Evolutionary conservation across 2,797 vertebrate species (phyloP), one percentile per base, ranked within the genome.

Genomic region (Darevskia nairensis): DNA sequence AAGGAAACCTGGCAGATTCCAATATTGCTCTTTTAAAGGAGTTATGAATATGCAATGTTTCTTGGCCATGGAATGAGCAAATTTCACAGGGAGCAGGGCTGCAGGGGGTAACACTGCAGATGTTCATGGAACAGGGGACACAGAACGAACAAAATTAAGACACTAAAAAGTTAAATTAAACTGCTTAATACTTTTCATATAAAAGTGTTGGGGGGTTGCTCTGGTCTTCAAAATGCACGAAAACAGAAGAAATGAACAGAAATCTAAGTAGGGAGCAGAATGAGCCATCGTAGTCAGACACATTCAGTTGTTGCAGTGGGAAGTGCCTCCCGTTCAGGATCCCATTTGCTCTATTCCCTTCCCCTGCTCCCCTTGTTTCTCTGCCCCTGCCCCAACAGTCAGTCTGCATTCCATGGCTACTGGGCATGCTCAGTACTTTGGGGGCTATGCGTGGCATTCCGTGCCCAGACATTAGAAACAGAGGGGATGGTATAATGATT

Each of bases 81-180:
- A 82, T 89, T 32, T 25, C 0, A 0, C 39, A 41, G 76, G 90
- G 71, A 74, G 39, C 2, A 29, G 75, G n/a, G 77, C 64, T 46
- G 35, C 9, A 75, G 74, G 17, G 44, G 15, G 5, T 15, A 68
- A 35, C 7, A 6, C 35, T 82, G 23, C 41, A 90, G 88, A 44
- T 69, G 0, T 10, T 80, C 13, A 74, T 89, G 39, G 86, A n/a
- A 61, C 9, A 84, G 29, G 41, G 87, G 72, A 64, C 61, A 23
- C 21, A 64, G 61, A 64, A 64, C 7, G 61, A 50, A 88, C 59
- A 89, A 85, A 88, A 76, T 0, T 10, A 84, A 32, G 29, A 55
- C 74, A 17, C 2, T 91, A 84, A 88, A 89, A 66, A 78, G 90
- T 87, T 79, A 88, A 82, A 66, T 86, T 55, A 90, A 84, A 92